A percentile compares a stretch with the other conserved stretches of the same genome.
Conservation (phyloP, 2,797 vertebrate genomes). For the Capromys pilorides region DNA sequence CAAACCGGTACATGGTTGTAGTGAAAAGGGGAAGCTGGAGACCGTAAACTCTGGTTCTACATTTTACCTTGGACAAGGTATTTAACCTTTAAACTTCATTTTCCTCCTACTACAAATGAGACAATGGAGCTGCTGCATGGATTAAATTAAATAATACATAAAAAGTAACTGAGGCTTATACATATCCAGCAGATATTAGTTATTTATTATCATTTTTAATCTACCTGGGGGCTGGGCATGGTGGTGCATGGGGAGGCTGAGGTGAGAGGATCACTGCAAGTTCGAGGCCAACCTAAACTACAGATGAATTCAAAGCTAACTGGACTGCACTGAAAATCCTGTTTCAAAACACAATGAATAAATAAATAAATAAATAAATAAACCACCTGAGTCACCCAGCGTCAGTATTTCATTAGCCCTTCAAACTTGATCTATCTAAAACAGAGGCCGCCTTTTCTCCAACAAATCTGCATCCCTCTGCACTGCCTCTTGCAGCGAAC, state of each 20-base stretch:
- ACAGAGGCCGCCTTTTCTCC: not conserved
- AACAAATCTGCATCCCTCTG: not conserved
- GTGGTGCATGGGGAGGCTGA: not conserved
- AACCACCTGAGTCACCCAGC: not conserved
- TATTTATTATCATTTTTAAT: not conserved
- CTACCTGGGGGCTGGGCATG: not conserved
- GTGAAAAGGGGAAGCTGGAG: not conserved
- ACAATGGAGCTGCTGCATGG: not conserved
- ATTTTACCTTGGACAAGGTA: not conserved
- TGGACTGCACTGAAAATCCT: not conserved
- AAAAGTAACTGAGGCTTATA: constrained; percentile 17
- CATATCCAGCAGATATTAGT: not conserved
- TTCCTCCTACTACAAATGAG: not conserved
- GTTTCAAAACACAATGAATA: no score
- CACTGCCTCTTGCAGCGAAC: not conserved
- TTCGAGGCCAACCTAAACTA: not conserved
- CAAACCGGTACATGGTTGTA: not conserved
- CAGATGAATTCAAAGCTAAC: not conserved
- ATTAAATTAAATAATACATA: not conserved
- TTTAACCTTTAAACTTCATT: constrained; percentile 22
- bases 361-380: not conserved
- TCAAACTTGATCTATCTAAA: not conserved
- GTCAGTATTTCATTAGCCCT: not conserved
- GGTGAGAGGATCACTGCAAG: not conserved
- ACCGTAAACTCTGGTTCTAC: not conserved